Evolutionary conservation across 2,888 invertebrate species (phyloP).

Genomic region (Drosophila monieri): DNA sequence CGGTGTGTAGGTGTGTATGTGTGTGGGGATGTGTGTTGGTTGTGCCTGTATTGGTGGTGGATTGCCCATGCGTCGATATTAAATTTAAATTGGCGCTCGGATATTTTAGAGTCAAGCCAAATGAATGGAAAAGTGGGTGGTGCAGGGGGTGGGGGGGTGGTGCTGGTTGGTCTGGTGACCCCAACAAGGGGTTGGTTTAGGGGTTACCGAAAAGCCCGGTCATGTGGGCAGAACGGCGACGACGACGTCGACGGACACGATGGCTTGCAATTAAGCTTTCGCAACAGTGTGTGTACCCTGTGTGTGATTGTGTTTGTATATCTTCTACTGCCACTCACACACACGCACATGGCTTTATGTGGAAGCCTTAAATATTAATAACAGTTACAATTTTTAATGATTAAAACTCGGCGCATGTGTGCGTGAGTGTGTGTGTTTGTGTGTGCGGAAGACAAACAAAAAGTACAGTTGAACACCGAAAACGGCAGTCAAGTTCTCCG

Average conservation of each 20-base stretch:
- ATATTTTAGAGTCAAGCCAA: conserved; percentile 64
- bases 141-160: not conserved
- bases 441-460: conserved; percentile 38
- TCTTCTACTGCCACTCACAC: not conserved
- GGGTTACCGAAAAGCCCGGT: conserved; percentile 16
- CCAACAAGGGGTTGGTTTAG: conserved; percentile 10
- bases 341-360: conserved; percentile 44
- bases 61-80: conserved; percentile 70
- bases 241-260: conserved; percentile 34
- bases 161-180: not conserved
- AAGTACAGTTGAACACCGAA: conserved; percentile 69
- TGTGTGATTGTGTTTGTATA: conserved; percentile 20
- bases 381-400: conserved; percentile 80
- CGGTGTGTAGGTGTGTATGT: conserved; percentile 24
- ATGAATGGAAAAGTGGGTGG: conserved; percentile 7
- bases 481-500: conserved; percentile 56
- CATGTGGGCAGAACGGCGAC: conserved; percentile 27
- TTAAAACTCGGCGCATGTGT: conserved; percentile 70
- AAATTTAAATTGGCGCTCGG: conserved; percentile 80
- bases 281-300: conserved; percentile 32
- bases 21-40: conserved; percentile 33
- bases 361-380: conserved; percentile 76
- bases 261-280: conserved; percentile 71
- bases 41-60: conserved; percentile 59
- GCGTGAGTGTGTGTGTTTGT: conserved; percentile 13